Evolutionary conservation across 2,888 invertebrate species (phyloP).

Genomic region (Xestia c-nigrum): DNA sequence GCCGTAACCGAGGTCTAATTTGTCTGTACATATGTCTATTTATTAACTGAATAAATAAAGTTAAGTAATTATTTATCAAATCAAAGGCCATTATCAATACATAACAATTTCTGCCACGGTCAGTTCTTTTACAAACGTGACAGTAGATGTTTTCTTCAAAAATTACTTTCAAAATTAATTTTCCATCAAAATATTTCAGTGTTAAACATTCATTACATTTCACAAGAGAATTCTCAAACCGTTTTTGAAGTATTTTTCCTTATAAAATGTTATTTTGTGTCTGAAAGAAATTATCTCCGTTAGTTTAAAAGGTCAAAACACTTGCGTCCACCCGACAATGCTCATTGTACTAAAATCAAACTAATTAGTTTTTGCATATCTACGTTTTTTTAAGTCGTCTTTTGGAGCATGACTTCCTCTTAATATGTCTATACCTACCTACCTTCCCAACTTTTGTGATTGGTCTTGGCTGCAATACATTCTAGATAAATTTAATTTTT

Average conservation of each 20-base stretch:
- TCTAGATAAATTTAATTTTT: slow-evolving; percentile 1
- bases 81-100: slow-evolving; percentile 32
- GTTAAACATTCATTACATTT: slow-evolving; percentile 2
- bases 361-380: background rate
- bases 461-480: background rate
- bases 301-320: slow-evolving; percentile 7
- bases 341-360: background rate
- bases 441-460: background rate
- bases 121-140: slow-evolving; percentile 38
- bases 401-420: slow-evolving; percentile 12
- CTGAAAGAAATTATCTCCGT: background rate
- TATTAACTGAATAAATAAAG: slow-evolving; percentile 42
- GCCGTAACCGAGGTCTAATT: slow-evolving; percentile 21
- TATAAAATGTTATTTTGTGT: background rate
- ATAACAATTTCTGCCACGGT: slow-evolving; percentile 37
- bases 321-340: background rate
- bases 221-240: background rate
- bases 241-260: background rate
- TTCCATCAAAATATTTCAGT: no score
- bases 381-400: background rate
- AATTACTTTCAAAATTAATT: slow-evolving; percentile 32
- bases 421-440: background rate
- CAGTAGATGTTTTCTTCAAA: slow-evolving; percentile 18
- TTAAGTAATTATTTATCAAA: slow-evolving; percentile 39
- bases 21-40: slow-evolving; percentile 22